Base-by-base conservation (phyloP, 2,113 vertebrate genomes). In the Sturnus vulgaris region DNA sequence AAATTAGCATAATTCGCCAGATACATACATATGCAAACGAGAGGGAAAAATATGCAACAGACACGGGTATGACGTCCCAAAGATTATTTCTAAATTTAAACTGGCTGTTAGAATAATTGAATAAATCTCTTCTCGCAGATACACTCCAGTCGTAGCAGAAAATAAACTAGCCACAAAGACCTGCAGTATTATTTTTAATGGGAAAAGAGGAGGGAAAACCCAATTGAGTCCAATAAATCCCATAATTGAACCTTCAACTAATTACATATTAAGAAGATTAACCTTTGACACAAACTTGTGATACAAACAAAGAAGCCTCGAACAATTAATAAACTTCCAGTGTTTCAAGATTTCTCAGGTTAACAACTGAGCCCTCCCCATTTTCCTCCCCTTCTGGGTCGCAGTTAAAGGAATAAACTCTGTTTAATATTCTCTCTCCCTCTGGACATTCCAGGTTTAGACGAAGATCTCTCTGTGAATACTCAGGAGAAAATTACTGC, bases 201-300 rank as follows among this genome's bases (percentile, higher is more conserved):
- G 31, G 16, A 80, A 90, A 72, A 82, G 10, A 31, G 39, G 24
- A 8, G 18, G 22, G 11, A 12, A 33, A 72, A 30, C 17, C 17
- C 92, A 94, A 88, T 12, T 19, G 77, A 82, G 55, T 96, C 82
- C 86, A 86, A 88, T 93, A 95, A 95, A 88, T 90, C 90, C 89
- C 81, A 28, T 89, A 95, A 96, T 72, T 91, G 93, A 92, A 77
- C 91, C 73, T 95, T 81, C 80, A 87, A 84, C 94, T 94, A 90
- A 95, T 89, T 95, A 92, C 85, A 86, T 69, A 93, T 93, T 94
- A 96, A 95, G 88, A 88, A 95, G 93, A 86, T 94, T 94, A 96
- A 83, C 73, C 90, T 94, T 82, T 95, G 86, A 97, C 93, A 95
- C 70, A 88, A 95, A 94, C 93, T 94, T 93, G 90, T 52, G 88